Base-by-base conservation (phyloP, 2,113 vertebrate species). In the Prionailurus viverrinus region DNA sequence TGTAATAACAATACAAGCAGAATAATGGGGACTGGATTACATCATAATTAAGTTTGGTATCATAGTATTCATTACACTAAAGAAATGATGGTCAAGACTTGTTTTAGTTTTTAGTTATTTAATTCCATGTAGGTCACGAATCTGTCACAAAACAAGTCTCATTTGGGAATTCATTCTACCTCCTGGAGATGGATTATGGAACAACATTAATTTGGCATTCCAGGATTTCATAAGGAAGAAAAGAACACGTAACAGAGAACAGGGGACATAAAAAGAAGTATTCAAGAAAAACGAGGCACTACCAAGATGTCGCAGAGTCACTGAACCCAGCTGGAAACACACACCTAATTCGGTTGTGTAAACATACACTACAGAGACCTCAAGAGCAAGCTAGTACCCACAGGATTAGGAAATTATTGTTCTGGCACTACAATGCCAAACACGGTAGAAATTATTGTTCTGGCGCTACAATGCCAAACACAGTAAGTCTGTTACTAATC, bases 1-100 rank as follows among this genome's bases (percentile, higher is more conserved):
- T 4, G 21, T 63, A 84, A 65, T 23, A 79, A 58, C 31, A 84
- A 61, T 16, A 65, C 1, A 71, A 66, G 45, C 45, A 92, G 36
- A 92, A 66, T 73, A 89, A 71, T 76, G 33, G 41, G 81, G n/a
- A 71, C 1, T 71, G n/a, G 31, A 55, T 76, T 86, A 76, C 39
- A 55, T 18, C 58, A 53, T 33, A 90, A 61, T 85, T 89, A 55
- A 39, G 58, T 78, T 78, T 78, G 19, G 53, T 78, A 10, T 53
- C 53, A 4, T 21, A n/a, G 45, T n/a, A 53, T 25, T 68, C 45
- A 45, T 12, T 85, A 94, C 11, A 63, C 33, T 69, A 25, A 65
- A 96, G 74, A n/a, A 94, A 69, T 71, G 74, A 90, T 1, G 69
- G 5, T 84, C 11, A 91, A 89, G 71, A 63, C 15, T 27, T 95